A percentile compares a stretch with the other conserved stretches of the same genome.
phyloP scores from a whole-genome alignment of 2,113 vertebrate species.

The Oenanthe melanoleuca region DNA sequence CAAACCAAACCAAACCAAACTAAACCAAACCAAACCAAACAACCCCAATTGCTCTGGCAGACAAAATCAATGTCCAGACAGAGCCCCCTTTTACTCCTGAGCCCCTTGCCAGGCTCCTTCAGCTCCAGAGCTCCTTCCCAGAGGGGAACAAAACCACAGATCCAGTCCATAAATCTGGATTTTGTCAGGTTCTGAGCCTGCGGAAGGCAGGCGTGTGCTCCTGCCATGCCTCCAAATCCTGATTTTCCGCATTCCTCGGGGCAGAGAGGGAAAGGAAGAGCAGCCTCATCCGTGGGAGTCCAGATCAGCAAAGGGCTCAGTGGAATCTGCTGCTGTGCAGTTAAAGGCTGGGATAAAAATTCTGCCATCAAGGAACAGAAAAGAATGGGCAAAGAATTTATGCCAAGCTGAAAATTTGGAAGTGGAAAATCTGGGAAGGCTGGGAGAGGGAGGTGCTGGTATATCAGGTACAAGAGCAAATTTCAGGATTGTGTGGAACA shows the following conservation, averaged over 20 bases:
- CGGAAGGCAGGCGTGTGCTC: not conserved
- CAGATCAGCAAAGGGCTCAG: fast-evolving
- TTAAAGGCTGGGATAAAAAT: not conserved
- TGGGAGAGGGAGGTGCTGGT: not conserved
- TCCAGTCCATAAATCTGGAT: not conserved
- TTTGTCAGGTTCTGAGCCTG: not conserved
- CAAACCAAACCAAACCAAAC: not conserved
- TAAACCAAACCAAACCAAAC: not conserved
- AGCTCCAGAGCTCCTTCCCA: not conserved
- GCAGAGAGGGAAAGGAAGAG: not conserved
- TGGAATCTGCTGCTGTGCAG: not conserved
- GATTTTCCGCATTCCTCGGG: slow-evolving; percentile 5
- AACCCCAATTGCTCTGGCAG: not conserved
- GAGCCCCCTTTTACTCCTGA: not conserved
- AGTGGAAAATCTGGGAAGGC: not conserved
- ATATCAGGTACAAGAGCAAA: not conserved
- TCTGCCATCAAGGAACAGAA: not conserved
- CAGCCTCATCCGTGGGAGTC: not conserved
- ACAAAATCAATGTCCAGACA: not conserved
- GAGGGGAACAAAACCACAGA: not conserved
- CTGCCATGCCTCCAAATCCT: not conserved
- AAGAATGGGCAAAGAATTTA: not conserved
- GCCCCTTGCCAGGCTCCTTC: not conserved
- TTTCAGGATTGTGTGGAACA: not conserved
- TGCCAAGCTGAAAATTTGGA: not conserved